These are phyloP conservation scores for Drosophila kuntzei DNA, from an alignment of 2,888 invertebrate genomes.

Conservation along the genomic window DNA sequence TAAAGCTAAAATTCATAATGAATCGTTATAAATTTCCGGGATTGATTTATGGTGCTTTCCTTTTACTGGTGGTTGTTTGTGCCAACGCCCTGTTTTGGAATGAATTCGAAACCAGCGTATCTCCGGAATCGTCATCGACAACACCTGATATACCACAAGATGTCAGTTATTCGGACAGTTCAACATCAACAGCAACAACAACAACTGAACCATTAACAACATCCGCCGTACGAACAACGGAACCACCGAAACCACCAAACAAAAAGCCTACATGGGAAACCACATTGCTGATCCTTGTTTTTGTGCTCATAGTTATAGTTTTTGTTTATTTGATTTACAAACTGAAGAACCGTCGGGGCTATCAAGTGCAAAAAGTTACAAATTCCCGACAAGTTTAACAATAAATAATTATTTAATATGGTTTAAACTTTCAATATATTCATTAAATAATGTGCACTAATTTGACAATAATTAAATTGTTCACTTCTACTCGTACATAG, in stretches of 20 bases:
- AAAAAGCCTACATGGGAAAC: background rate
- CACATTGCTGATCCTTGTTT: background rate
- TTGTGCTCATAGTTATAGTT: background rate
- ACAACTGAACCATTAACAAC: background rate
- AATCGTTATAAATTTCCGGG: background rate
- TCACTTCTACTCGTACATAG: too few relatives aligned
- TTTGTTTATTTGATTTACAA: constrained; percentile 10
- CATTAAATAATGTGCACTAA: background rate
- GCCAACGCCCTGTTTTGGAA: background rate
- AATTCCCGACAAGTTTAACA: background rate
- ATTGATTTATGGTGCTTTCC: background rate
- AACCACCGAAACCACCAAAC: background rate
- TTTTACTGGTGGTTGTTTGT: background rate
- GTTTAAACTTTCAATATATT: background rate
- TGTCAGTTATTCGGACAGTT: too few relatives aligned
- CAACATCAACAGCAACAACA: background rate
- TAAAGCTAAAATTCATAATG: background rate
- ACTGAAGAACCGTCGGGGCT: constrained; percentile 1
- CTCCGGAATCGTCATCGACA: background rate
- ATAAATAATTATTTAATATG: background rate
- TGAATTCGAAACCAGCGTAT: too few relatives aligned
- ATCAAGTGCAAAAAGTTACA: constrained; percentile 5
- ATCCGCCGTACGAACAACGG: background rate
- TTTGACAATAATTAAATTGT: too few relatives aligned
- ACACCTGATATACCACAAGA: background rate